These are phyloP conservation scores for Megaceryle maxima DNA, from an alignment of 2,113 vertebrate species.

Conservation along the genomic window DNA sequence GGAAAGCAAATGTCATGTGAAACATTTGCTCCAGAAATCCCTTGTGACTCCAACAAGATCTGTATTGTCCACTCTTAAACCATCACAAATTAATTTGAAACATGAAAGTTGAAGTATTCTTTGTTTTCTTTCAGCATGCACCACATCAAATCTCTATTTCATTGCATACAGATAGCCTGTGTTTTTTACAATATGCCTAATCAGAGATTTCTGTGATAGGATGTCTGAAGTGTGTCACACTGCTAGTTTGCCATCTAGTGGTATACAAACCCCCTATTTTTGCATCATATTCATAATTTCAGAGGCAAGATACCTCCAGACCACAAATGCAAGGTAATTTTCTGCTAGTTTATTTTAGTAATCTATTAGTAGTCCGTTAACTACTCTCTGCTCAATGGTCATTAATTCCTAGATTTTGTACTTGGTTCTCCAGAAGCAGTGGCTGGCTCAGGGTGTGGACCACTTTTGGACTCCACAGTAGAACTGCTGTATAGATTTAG, in stretches of 20 bases:
- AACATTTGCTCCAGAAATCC: neutral
- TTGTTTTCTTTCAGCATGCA: neutral
- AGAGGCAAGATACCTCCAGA: neutral
- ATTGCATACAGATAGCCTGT: neutral
- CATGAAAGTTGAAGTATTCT: neutral
- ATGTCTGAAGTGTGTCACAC: neutral
- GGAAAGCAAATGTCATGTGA: neutral
- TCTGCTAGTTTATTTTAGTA: neutral
- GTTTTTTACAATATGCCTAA: neutral
- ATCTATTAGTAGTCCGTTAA: neutral
- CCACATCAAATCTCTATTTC: neutral
- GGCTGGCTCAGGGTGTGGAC: neutral
- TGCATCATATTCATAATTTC: neutral
- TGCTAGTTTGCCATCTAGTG: conserved; percentile 65
- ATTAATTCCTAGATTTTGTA: neutral
- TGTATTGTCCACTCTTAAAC: neutral
- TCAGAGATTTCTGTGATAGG: neutral
- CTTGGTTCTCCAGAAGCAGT: neutral
- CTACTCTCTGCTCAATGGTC: neutral
- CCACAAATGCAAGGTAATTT: neutral
- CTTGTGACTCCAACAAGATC: neutral
- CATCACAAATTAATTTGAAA: neutral
- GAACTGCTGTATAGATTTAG: neutral
- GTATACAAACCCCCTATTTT: neutral
- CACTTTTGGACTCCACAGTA: neutral